A percentile compares a stretch with the other conserved stretches of the same genome.
Conservation (phyloP, 2,113 vertebrate genomes). For the Dasyprocta punctata region DNA sequence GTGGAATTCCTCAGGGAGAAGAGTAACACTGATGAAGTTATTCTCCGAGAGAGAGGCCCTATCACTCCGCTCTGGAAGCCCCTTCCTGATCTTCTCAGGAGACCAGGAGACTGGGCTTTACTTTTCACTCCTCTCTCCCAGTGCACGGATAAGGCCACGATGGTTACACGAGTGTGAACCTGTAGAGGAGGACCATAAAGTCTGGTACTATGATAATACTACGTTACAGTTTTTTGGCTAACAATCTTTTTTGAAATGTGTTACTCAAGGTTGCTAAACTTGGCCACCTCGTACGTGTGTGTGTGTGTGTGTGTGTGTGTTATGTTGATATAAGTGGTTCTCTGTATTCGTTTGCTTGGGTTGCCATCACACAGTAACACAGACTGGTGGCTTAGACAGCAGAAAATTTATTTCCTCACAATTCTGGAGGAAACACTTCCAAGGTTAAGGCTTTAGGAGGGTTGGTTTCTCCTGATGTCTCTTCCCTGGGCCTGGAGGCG, state of each 20-base stretch:
- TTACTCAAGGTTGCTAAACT: not conserved
- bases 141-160: not conserved
- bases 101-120: not conserved
- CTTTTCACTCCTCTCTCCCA: not conserved
- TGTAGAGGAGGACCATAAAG: not conserved
- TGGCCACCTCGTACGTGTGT: accelerated
- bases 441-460: not conserved
- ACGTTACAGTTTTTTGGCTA: not conserved
- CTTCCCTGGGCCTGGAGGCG: not conserved
- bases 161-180: not conserved
- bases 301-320: not conserved
- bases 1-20: not conserved
- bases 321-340: not conserved
- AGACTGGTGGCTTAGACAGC: not conserved
- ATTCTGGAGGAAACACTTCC: not conserved
- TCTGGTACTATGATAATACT: conserved; percentile 20
- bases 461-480: not conserved
- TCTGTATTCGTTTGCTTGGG: not conserved
- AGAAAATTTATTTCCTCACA: not conserved
- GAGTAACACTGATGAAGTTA: not conserved
- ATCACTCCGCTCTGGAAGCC: not conserved
- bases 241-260: not conserved
- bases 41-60: not conserved
- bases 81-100: not conserved
- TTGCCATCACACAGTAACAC: not conserved